These are phyloP conservation scores for Bembecia ichneumoniformis DNA, from an alignment of 2,888 invertebrate genomes.

Conservation along the genomic window DNA sequence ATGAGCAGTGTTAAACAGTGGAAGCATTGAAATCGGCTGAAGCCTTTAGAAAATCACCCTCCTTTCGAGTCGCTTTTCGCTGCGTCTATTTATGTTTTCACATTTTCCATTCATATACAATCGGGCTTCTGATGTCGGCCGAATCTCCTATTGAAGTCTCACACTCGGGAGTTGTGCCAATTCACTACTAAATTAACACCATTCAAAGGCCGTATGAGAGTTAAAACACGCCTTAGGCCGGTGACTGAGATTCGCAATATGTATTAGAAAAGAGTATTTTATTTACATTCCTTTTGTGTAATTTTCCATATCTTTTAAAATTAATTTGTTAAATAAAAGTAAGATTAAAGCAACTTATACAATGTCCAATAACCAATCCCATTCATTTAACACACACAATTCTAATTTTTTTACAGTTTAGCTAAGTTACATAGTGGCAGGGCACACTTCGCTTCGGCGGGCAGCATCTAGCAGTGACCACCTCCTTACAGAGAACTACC, in stretches of 20 bases:
- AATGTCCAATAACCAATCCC: too few species aligned
- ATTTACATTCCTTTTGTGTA: too few species aligned
- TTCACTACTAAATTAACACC: slow-evolving; percentile 60
- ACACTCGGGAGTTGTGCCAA: slow-evolving; percentile 46
- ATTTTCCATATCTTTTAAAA: too few species aligned
- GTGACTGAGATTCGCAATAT: not conserved
- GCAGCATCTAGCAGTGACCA: too few species aligned
- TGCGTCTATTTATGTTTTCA: slow-evolving; percentile 58
- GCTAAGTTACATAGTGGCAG: too few species aligned
- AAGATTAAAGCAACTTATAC: too few species aligned
- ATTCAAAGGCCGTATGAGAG: slow-evolving; percentile 27
- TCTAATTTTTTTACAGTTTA: too few species aligned
- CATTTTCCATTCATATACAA: slow-evolving; percentile 60
- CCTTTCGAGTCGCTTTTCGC: slow-evolving; percentile 55
- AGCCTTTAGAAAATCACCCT: slow-evolving; percentile 68
- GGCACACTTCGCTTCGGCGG: too few species aligned
- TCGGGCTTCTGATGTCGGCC: slow-evolving; percentile 43
- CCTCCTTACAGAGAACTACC: too few species aligned
- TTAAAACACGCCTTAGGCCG: not conserved
- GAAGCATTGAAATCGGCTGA: slow-evolving; percentile 54
- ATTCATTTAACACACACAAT: too few species aligned
- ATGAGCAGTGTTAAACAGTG: slow-evolving; percentile 65
- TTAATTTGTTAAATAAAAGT: too few species aligned
- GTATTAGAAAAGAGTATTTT: too few species aligned
- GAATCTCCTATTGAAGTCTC: slow-evolving; percentile 51